Conservation (phyloP, 2,888 invertebrate genomes). For the Meandrusa payeni region DNA sequence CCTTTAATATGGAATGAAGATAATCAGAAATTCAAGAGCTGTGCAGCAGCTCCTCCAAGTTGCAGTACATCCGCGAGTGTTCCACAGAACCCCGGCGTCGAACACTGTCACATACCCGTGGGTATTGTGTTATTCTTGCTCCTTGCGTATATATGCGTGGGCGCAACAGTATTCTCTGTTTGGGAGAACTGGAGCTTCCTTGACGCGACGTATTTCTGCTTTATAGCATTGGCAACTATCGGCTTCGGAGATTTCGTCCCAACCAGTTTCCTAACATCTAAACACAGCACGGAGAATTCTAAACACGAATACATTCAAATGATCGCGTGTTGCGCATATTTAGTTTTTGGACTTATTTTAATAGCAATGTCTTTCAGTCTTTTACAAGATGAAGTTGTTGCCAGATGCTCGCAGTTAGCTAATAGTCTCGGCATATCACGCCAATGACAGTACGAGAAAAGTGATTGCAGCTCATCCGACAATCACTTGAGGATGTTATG, state of each 20-base stretch:
- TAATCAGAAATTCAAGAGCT: conserved; percentile 57
- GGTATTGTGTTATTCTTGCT: conserved; percentile 84
- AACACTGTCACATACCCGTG: conserved; percentile 69
- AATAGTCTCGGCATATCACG: conserved; percentile 84
- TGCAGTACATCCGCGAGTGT: conserved; percentile 58
- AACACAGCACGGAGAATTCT: conserved; percentile 62
- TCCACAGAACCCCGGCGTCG: conserved; percentile 54
- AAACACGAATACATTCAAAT: conserved; percentile 85
- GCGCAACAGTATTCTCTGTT: conserved; percentile 88
- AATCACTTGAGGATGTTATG: conserved; percentile 75
- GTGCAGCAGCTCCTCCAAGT: conserved; percentile 61
- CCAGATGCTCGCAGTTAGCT: conserved; percentile 86
- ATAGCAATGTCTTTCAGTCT: conserved; percentile 93
- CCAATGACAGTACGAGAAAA: conserved; percentile 80
- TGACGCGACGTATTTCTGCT: conserved; percentile 92
- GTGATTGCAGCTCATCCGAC: conserved; percentile 72
- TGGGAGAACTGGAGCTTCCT: conserved; percentile 91
- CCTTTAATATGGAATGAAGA: conserved; percentile 85
- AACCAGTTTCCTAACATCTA: conserved; percentile 71
- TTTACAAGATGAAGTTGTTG: conserved; percentile 89
- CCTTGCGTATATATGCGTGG: conserved; percentile 86
- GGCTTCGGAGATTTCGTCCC: conserved; percentile 90
- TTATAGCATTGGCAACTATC: conserved; percentile 91
- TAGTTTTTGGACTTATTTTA: conserved; percentile 88
- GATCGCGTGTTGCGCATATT: conserved; percentile 89